Evolutionary conservation across 1,140 invertebrate species (phyloP).

Genomic region (Physella acuta): DNA sequence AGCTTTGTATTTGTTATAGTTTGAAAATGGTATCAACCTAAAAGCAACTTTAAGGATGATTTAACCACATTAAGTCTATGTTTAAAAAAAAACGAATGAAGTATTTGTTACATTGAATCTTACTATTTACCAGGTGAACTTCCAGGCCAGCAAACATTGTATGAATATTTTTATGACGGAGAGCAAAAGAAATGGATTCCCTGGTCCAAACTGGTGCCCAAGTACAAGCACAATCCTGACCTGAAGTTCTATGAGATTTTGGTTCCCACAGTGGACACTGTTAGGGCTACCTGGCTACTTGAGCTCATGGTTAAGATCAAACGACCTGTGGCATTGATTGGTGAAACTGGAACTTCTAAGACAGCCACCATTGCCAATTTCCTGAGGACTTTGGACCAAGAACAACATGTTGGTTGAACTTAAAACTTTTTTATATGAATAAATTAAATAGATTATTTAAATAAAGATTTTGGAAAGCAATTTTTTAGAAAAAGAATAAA

Average conservation of each 20-base stretch:
- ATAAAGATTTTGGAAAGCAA: too few relatives aligned
- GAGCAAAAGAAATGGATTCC: slow-evolving; percentile 74
- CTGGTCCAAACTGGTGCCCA: slow-evolving; percentile 76
- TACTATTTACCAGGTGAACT: slow-evolving; percentile 70
- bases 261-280: slow-evolving; percentile 85
- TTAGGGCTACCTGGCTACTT: slow-evolving; percentile 76
- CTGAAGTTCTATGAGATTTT: slow-evolving; percentile 79
- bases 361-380: slow-evolving; percentile 84
- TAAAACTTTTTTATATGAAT: not conserved
- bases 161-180: slow-evolving; percentile 79
- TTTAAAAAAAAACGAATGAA: too few relatives aligned
- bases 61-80: too few relatives aligned
- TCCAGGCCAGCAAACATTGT: slow-evolving; percentile 72
- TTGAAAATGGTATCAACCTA: too few relatives aligned
- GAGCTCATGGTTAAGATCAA: slow-evolving; percentile 76
- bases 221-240: slow-evolving; percentile 72
- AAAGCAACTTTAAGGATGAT: too few relatives aligned
- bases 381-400: slow-evolving; percentile 70
- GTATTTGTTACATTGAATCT: too few relatives aligned
- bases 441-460: too few relatives aligned
- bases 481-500: too few relatives aligned
- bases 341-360: slow-evolving; percentile 88
- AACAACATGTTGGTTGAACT: slow-evolving; percentile 66
- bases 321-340: slow-evolving; percentile 78
- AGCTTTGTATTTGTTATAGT: too few relatives aligned